A percentile compares a stretch with the other conserved stretches of the same genome.
phyloP scores from a whole-genome alignment of 2,888 invertebrate species.

The Epicampocera succincta region DNA sequence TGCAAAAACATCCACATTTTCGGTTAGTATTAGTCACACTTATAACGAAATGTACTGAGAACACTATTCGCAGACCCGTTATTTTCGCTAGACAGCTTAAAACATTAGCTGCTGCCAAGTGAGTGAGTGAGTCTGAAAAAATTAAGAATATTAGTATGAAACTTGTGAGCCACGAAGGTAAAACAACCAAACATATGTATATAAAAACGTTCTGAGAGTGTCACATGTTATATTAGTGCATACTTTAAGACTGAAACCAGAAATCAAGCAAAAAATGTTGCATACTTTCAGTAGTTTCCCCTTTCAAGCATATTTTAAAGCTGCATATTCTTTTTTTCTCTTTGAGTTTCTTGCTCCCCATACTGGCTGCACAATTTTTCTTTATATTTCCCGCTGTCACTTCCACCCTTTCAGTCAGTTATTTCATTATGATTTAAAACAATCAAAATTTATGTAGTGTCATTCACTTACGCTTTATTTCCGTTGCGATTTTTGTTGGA shows the following conservation, averaged over 20 bases:
- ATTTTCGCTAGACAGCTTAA: no score
- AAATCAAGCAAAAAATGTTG: neutral
- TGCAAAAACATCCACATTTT: no score
- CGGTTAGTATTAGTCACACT: no score
- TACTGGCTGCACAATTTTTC: neutral
- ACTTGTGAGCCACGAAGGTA: no score
- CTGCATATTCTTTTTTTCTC: neutral
- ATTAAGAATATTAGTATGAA: no score
- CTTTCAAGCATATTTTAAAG: neutral
- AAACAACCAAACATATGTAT: no score
- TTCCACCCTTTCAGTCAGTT: constrained; percentile 6
- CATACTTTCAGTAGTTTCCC: constrained; percentile 23
- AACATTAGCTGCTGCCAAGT: no score
- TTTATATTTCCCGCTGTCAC: constrained; percentile 22
- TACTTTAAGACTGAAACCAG: neutral
- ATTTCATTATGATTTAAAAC: constrained; percentile 51
- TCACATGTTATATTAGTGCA: neutral
- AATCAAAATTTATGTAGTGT: constrained; percentile 65
- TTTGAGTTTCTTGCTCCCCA: neutral
- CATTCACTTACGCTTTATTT: constrained; percentile 67
- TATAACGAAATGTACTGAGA: no score
- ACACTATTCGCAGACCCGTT: no score
- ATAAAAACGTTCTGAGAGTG: no score
- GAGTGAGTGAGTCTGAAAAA: no score
- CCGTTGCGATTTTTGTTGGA: constrained; percentile 54